Base-by-base conservation (phyloP, 2,888 invertebrate genomes). In the Tryphoninae sp. region DNA sequence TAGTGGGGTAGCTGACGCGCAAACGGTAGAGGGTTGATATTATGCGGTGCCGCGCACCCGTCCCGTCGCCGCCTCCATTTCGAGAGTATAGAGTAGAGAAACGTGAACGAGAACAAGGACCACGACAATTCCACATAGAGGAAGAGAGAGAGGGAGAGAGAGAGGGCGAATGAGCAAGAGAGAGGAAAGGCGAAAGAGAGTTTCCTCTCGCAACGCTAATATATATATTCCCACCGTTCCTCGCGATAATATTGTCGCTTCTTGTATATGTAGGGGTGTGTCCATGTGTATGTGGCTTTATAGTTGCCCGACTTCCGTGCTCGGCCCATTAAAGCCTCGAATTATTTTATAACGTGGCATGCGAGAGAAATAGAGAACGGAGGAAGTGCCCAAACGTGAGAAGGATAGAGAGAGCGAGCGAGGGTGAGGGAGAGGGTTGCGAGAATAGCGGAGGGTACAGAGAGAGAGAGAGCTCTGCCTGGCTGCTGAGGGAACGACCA, bases 321-420 rank as follows among this genome's bases (percentile, higher is more conserved):
- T 81, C 72, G 81, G 75, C 76, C 85, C 81, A 85, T 86, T 84
- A 84, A 84, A 82, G 81, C 81, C 75, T 78, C 83, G 82, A 83
- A 86, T 85, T 83, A 84, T 86, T 85, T 86, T 84, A 85, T 83
- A 85, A 84, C 81, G 83, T 73, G 68, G 64, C 74, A 51, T 74
- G 80, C 69, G 78, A 67, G 74, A 72, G 75, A 75, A 73, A 73
- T 58, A 45, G 67, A 33, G 71, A 77, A 69, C 8, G 62, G 53
- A 55, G 69, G 62, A 64, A 62, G 62, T 77, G 55, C 61, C 69
- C 62, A 19, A 64, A 45, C 53, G 73, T 16, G 40, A 64, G 62
- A 7, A n/a, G n/a, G 23, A 19, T 23, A 42, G 65, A 59, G 62
- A 26, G 68, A 53, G 23, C 49, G 22, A 75, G 58, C 42, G 42